phyloP scores from a whole-genome alignment of 2,888 invertebrate species.

The Dryobota labecula region DNA sequence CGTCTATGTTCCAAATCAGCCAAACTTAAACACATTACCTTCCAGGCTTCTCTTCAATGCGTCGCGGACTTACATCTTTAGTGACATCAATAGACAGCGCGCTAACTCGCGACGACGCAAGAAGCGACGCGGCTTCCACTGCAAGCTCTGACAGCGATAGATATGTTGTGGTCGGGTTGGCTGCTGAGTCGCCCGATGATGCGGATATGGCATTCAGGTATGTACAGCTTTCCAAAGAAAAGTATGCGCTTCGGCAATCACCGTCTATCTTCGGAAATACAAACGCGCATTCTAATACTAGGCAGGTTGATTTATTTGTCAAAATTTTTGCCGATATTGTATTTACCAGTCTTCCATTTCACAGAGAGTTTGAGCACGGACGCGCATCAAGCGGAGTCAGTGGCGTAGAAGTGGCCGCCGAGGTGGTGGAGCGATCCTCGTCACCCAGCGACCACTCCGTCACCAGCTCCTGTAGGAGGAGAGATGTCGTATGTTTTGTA shows the following conservation, averaged over 20 bases:
- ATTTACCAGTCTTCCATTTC: conserved; percentile 17
- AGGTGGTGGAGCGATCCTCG: conserved; percentile 94
- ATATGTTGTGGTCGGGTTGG: conserved; percentile 94
- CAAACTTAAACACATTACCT: conserved; percentile 29
- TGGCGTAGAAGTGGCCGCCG: conserved; percentile 95
- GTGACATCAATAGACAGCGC: conserved; percentile 96
- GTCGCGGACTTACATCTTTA: conserved; percentile 95
- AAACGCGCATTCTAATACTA: too few relatives aligned
- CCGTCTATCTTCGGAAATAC: background rate
- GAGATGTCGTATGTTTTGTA: conserved; percentile 93
- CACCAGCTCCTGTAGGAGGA: conserved; percentile 94
- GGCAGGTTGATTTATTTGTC: too few relatives aligned
- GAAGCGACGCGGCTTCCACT: conserved; percentile 93
- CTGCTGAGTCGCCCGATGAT: conserved; percentile 92
- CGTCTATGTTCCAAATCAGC: background rate
- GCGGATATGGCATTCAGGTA: conserved; percentile 93
- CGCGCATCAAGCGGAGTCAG: conserved; percentile 79
- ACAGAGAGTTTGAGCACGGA: conserved; percentile 88
- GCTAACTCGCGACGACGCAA: conserved; percentile 94
- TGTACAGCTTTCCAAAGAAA: too few relatives aligned
- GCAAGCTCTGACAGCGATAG: conserved; percentile 97
- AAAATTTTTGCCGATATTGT: too few relatives aligned
- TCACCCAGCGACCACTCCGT: conserved; percentile 96
- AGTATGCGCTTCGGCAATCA: too few relatives aligned
- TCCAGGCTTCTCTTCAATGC: conserved; percentile 93